Conservation (phyloP, 2,888 invertebrate species). For the Timema podura region DNA sequence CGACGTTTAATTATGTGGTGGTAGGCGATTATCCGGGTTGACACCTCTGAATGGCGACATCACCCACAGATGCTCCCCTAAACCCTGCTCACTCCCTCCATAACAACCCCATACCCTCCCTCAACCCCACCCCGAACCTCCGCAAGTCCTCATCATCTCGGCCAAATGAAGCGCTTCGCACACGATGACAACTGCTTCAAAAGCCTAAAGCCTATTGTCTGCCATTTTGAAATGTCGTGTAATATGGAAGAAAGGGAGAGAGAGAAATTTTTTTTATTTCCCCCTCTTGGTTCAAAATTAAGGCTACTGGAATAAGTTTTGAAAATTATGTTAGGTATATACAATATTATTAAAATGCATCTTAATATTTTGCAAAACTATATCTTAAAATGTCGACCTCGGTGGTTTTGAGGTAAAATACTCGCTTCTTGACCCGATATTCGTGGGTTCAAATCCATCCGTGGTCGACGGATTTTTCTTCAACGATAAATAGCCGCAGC, state of each 20-base stretch:
- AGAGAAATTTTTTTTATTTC: no score
- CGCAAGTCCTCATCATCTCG: not conserved
- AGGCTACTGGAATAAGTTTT: no score
- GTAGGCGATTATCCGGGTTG: conserved; percentile 29
- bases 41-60: conserved; percentile 30
- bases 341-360: no score
- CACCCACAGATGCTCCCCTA: conserved; percentile 22
- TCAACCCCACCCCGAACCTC: not conserved
- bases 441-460: no score
- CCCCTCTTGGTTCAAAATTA: no score
- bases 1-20: conserved; percentile 29
- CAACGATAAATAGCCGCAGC: no score
- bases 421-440: no score
- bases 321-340: no score
- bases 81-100: conserved; percentile 13
- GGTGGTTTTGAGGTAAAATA: no score
- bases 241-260: not conserved
- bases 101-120: not conserved
- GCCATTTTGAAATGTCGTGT: conserved; percentile 7
- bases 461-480: no score
- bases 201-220: conserved; percentile 14
- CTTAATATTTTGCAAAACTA: no score
- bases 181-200: conserved; percentile 11
- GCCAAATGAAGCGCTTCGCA: conserved; percentile 12
- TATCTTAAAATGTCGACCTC: no score